Evolutionary conservation across 2,797 vertebrate genomes (phyloP).

Genomic region (Spinibarbus caldwelli): DNA sequence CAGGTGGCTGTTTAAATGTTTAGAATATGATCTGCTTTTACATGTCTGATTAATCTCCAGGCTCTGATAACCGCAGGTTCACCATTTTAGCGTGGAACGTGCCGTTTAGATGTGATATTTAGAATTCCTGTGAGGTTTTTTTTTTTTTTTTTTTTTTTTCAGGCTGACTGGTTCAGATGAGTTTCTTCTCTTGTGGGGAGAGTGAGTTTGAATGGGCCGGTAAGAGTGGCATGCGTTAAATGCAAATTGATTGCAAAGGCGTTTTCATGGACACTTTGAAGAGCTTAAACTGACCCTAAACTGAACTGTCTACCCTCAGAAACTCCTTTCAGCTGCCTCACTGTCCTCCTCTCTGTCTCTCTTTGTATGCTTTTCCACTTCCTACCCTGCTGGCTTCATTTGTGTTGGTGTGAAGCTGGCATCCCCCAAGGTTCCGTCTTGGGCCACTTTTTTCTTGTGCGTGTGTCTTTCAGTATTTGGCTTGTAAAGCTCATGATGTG

Average conservation of each 20-base stretch:
- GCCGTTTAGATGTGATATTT: background rate
- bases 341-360: background rate
- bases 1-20: constrained; percentile 25
- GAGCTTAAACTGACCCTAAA: constrained; percentile 27
- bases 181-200: background rate
- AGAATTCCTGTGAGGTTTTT: background rate
- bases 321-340: background rate
- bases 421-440: constrained; percentile 27
- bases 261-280: constrained; percentile 2
- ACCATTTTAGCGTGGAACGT: background rate
- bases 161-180: constrained; percentile 12
- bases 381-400: constrained; percentile 1
- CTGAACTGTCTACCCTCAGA: constrained; percentile 12
- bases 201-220: background rate
- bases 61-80: background rate
- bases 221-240: background rate
- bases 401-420: constrained; percentile 9
- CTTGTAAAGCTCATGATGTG: constrained; percentile 32
- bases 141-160: background rate
- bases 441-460: constrained; percentile 18
- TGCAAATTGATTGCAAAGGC: constrained; percentile 33
- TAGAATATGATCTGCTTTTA: constrained; percentile 11
- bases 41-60: constrained; percentile 15
- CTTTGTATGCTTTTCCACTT: constrained; percentile 19
- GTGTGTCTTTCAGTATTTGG: constrained; percentile 14